A percentile compares a stretch with the other conserved stretches of the same genome.
Evolutionary conservation across 2,797 vertebrate genomes (phyloP).

Genomic region (Tadarida brasiliensis): DNA sequence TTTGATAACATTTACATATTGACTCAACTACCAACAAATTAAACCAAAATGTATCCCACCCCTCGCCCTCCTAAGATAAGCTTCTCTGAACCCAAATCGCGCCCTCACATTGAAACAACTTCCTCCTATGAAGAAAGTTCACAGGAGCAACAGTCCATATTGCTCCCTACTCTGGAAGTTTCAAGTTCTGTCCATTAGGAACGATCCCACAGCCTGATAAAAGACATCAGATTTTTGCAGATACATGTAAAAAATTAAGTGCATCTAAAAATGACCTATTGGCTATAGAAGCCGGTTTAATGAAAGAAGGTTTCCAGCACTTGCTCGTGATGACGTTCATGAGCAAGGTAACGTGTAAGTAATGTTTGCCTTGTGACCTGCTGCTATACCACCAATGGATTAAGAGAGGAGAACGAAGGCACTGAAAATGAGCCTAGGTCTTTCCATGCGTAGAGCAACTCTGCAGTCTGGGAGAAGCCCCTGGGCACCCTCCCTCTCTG

Average conservation of each 20-base stretch:
- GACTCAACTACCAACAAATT: neutral
- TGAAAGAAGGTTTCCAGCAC: neutral
- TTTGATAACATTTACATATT: constrained; percentile 17
- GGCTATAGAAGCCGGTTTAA: neutral
- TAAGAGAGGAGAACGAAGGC: neutral
- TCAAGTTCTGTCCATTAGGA: neutral
- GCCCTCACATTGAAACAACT: constrained; percentile 29
- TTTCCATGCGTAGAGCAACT: neutral
- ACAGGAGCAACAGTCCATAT: neutral
- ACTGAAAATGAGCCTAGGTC: neutral
- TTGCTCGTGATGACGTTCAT: neutral
- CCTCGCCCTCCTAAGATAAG: neutral
- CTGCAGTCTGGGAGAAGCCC: neutral
- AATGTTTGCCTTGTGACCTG: neutral
- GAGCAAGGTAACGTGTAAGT: neutral
- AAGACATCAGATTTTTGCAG: neutral
- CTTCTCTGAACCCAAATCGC: neutral
- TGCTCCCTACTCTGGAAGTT: neutral
- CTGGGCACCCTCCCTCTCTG: neutral
- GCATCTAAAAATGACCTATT: neutral
- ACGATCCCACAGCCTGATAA: neutral
- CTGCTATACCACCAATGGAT: neutral
- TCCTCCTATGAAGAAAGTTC: neutral
- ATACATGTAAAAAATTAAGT: neutral
- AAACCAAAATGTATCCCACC: neutral